Base-by-base conservation (phyloP, 2,113 vertebrate species). In the Genyomyrus donnyi region DNA sequence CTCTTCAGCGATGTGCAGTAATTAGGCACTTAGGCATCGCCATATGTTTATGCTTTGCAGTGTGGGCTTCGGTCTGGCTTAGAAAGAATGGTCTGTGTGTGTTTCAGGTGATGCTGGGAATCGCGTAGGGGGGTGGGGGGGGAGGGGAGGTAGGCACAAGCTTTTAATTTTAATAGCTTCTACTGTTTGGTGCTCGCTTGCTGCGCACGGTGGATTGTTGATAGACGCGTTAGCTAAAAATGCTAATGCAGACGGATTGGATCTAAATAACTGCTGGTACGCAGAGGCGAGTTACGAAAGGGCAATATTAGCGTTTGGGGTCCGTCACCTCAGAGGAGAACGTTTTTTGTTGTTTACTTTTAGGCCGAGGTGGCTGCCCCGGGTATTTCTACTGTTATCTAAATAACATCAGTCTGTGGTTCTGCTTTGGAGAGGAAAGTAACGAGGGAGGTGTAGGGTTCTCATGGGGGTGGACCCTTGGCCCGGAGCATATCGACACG, bases 1-100 rank as follows among this genome's bases (percentile, higher is more conserved):
- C 90, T 88, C 91, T 5, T 48, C 86, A 91, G 94, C 93, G 94
- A 96, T 94, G 91, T 91, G 94, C 93, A 94, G 93, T 95, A 91
- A 93, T 94, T 95, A 95, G 92, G 93, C 94, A 92, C 94, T 96
- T 95, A 95, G 93, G 89, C 91, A 53, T 88, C 3, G 90, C 93
- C 96, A 96, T 96, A 95, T 96, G 95, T 91, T 93, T 90, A 80
- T 94, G 92, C 92, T 92, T 91, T 93, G 85, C 87, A 92, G 92
- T 48, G 46, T 92, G 48, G 89, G 85, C 83, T 91, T 92, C 92
- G 35, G 91, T 93, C 92, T 91, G 91, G 94, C 94, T 96, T 95
- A 94, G 17, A 50, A 80, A 53, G 91, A 90, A 89, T 90, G 91
- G 93, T 94, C 92, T 94, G 92, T 88, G 90, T 91, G 88, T 90